Conservation (phyloP, 2,797 vertebrate genomes). For the Labroides dimidiatus region DNA sequence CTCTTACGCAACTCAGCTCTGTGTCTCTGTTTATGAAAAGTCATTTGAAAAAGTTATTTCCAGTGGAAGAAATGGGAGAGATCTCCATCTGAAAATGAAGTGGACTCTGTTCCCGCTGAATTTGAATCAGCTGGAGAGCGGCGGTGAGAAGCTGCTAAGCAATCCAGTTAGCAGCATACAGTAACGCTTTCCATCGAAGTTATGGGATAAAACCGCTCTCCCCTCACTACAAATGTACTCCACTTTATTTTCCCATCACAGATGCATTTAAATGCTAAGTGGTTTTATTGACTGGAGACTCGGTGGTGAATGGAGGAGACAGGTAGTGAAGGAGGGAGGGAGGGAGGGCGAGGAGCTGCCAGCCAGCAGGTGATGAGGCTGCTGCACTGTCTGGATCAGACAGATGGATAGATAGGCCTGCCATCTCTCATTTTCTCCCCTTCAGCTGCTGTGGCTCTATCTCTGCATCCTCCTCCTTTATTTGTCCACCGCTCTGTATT, state of each 20-base stretch:
- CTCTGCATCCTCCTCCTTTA: conserved; percentile 40
- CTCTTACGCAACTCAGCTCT: conserved; percentile 53
- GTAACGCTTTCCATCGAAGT: conserved; percentile 68
- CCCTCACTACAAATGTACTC: conserved; percentile 72
- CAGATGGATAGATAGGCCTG: conserved; percentile 63
- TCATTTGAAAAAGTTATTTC: conserved; percentile 67
- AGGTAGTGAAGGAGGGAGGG: conserved; percentile 52
- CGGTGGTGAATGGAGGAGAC: conserved; percentile 67
- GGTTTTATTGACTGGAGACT: conserved; percentile 80
- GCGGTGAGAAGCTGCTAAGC: conserved; percentile 72
- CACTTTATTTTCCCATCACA: conserved; percentile 81
- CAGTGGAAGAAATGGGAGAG: conserved; percentile 48
- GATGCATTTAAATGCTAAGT: conserved; percentile 82
- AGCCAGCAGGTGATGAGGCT: conserved; percentile 61
- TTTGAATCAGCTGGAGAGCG: conserved; percentile 68
- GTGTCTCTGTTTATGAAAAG: conserved; percentile 56
- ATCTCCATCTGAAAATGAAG: conserved; percentile 70
- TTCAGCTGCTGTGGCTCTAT: conserved; percentile 51
- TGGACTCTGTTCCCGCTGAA: conserved; percentile 59
- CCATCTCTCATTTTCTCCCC: conserved; percentile 66
- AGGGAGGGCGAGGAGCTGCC: conserved; percentile 47
- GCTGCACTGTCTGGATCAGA: conserved; percentile 53
- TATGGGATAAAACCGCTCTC: conserved; percentile 74
- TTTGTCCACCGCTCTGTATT: conserved; percentile 53
- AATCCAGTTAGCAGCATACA: conserved; percentile 71